Conservation (phyloP, 2,888 invertebrate species). For the Oscheius onirici region DNA sequence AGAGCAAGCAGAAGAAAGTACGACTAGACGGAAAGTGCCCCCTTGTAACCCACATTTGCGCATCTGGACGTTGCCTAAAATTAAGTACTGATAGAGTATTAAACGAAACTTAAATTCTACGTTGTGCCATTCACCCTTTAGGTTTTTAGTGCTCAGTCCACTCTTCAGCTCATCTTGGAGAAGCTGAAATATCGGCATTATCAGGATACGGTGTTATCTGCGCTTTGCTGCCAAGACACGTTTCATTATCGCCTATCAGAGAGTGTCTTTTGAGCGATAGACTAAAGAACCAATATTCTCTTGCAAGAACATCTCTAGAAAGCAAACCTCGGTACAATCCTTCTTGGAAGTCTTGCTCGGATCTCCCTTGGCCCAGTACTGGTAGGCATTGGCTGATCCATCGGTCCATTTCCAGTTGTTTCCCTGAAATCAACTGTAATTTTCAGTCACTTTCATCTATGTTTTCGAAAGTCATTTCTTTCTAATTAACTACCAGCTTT, state of each 20-base stretch:
- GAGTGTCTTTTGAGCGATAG: neutral
- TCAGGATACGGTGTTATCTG: neutral
- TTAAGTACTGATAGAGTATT: neutral
- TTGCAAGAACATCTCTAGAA: too few relatives aligned
- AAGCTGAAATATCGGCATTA: conserved; percentile 18
- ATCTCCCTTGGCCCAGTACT: conserved; percentile 31
- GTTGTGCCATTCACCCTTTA: conserved; percentile 32
- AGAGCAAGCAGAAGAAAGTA: too few relatives aligned
- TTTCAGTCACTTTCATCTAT: neutral
- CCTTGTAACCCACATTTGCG: neutral
- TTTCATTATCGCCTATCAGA: neutral
- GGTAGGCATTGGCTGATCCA: conserved; percentile 29
- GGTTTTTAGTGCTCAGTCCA: conserved; percentile 14
- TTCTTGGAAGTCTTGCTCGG: conserved; percentile 26
- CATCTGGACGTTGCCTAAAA: neutral
- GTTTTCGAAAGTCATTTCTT: neutral
- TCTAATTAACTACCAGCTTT: neutral
- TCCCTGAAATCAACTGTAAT: conserved; percentile 14
- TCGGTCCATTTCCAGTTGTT: conserved; percentile 39
- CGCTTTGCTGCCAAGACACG: neutral
- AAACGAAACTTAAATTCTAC: neutral
- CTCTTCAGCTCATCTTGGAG: conserved; percentile 29
- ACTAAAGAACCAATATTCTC: neutral
- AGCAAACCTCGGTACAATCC: conserved; percentile 23
- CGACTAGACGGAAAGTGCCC: too few relatives aligned